Conservation (phyloP, 2,888 invertebrate genomes). For the Acronicta aceris region DNA sequence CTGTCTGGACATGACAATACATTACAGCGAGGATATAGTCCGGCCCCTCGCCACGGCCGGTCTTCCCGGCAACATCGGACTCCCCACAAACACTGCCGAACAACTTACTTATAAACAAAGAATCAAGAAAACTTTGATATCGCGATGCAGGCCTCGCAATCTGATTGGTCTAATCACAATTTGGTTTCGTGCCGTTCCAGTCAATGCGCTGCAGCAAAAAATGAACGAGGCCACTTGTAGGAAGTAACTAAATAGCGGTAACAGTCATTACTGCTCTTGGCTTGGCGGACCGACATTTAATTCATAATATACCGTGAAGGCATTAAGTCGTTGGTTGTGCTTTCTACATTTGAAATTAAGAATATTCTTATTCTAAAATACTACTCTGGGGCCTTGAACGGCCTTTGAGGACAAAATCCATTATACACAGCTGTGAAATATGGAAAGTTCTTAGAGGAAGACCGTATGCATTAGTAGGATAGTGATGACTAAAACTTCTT, state of each 20-base stretch:
- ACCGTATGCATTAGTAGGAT: too few species aligned
- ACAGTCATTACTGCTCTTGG: slow-evolving; percentile 47
- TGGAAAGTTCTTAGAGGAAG: too few species aligned
- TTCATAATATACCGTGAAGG: slow-evolving; percentile 27
- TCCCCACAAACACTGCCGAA: slow-evolving; percentile 65
- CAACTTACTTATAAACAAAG: slow-evolving; percentile 62
- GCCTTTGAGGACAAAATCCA: too few species aligned
- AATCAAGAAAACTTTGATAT: slow-evolving; percentile 66
- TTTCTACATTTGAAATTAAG: slow-evolving; percentile 1
- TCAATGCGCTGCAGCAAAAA: slow-evolving; percentile 74
- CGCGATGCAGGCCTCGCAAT: slow-evolving; percentile 72
- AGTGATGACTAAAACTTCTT: too few species aligned
- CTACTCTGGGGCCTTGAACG: too few species aligned
- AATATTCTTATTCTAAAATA: not conserved
- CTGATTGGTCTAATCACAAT: slow-evolving; percentile 73
- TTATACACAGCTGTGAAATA: too few species aligned
- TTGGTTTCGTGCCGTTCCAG: slow-evolving; percentile 79
- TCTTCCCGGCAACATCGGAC: slow-evolving; percentile 87
- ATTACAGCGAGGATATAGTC: slow-evolving; percentile 82
- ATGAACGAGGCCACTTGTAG: slow-evolving; percentile 56
- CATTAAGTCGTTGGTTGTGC: slow-evolving; percentile 7
- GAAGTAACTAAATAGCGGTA: slow-evolving; percentile 53
- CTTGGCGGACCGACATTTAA: slow-evolving; percentile 24
- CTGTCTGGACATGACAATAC: slow-evolving; percentile 71
- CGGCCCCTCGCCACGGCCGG: slow-evolving; percentile 88